These are phyloP conservation scores for Andrena flavipes DNA, from an alignment of 2,888 invertebrate species.

Conservation along the genomic window DNA sequence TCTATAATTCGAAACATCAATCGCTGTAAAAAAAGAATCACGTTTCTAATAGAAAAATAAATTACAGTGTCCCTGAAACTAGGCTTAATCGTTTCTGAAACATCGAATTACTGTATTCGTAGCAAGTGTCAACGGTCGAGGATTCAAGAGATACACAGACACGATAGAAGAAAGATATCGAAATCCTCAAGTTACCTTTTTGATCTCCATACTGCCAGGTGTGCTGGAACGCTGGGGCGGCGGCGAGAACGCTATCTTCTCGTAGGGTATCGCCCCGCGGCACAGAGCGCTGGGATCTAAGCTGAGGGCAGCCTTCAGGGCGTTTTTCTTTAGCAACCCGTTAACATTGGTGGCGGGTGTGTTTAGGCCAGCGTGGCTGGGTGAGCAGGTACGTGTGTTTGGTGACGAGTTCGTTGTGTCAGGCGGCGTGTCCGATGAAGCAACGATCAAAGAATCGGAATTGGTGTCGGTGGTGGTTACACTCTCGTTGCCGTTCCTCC, in stretches of 20 bases:
- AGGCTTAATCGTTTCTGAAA: too few species aligned
- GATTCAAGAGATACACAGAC: neutral
- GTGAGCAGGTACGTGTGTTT: conserved; percentile 80
- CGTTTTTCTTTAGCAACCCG: conserved; percentile 80
- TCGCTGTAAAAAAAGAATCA: too few species aligned
- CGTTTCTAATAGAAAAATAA: too few species aligned
- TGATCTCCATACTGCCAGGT: conserved; percentile 77
- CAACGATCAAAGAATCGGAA: conserved; percentile 76
- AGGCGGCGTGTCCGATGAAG: conserved; percentile 71
- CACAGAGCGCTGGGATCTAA: conserved; percentile 83
- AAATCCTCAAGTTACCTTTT: conserved; percentile 72
- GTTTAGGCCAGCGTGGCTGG: conserved; percentile 74
- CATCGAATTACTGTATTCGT: too few species aligned
- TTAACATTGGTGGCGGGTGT: conserved; percentile 76
- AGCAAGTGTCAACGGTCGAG: neutral
- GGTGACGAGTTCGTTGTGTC: conserved; percentile 79
- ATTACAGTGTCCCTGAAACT: too few species aligned
- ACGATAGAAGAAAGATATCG: neutral
- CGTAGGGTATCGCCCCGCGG: conserved; percentile 80
- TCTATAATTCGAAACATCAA: too few species aligned
- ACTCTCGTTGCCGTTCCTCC: conserved; percentile 76
- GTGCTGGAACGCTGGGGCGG: conserved; percentile 77
- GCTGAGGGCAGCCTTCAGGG: conserved; percentile 84
- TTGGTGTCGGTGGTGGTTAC: conserved; percentile 78
- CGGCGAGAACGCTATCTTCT: conserved; percentile 81